phyloP scores from a whole-genome alignment of 2,888 invertebrate genomes.

The Ochropleura leucogaster region DNA sequence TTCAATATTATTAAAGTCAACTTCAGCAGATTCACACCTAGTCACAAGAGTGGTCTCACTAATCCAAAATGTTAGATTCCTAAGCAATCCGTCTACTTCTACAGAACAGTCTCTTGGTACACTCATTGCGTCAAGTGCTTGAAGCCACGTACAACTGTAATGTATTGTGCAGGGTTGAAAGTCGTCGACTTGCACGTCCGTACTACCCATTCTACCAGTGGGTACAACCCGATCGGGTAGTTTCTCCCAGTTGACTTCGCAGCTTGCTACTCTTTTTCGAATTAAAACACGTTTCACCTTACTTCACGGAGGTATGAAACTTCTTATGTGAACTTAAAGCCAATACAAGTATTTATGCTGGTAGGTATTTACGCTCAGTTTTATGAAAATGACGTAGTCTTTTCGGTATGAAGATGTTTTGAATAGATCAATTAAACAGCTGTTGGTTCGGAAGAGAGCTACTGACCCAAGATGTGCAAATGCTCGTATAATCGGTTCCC shows the following conservation, averaged over 20 bases:
- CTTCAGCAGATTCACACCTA: not conserved
- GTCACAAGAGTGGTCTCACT: not conserved
- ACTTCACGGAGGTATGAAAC: slow-evolving; percentile 21
- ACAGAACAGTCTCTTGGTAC: slow-evolving; percentile 1
- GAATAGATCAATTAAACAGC: not conserved
- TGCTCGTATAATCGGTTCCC: too few relatives aligned
- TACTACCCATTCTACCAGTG: slow-evolving; percentile 17
- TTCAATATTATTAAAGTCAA: not conserved
- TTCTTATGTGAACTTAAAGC: slow-evolving; percentile 23
- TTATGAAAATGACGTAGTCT: not conserved
- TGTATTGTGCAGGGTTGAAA: slow-evolving; percentile 52
- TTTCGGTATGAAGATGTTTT: too few relatives aligned
- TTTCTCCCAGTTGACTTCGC: slow-evolving; percentile 50
- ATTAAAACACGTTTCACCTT: slow-evolving; percentile 38
- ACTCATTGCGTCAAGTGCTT: slow-evolving; percentile 24
- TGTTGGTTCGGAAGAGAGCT: not conserved
- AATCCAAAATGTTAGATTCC: not conserved
- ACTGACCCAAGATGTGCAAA: not conserved
- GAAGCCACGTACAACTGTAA: slow-evolving; percentile 50
- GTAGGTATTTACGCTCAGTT: not conserved
- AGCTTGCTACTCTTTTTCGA: slow-evolving; percentile 51
- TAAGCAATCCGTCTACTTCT: not conserved
- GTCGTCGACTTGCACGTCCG: slow-evolving; percentile 46
- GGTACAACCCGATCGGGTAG: slow-evolving; percentile 11
- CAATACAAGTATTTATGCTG: not conserved